Conservation (phyloP, 2,797 vertebrate species). For the Acanthopagrus latus region DNA sequence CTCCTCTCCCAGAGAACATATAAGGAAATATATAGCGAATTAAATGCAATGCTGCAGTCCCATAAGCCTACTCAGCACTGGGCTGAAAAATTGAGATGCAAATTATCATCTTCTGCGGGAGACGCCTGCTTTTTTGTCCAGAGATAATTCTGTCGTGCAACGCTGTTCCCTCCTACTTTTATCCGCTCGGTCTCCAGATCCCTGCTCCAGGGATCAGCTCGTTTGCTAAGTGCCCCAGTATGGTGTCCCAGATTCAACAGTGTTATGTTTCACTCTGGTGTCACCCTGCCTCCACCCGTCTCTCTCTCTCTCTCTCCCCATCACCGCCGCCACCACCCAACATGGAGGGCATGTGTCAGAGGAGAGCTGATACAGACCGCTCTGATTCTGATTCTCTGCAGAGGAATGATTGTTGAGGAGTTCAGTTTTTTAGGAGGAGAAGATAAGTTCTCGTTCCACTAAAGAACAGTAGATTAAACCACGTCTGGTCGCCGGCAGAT, state of each 20-base stretch:
- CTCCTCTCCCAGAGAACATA: slow-evolving; percentile 16
- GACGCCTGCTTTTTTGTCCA: slow-evolving; percentile 55
- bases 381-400: slow-evolving; percentile 7
- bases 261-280: slow-evolving; percentile 68
- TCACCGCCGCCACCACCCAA: slow-evolving; percentile 26
- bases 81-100: slow-evolving; percentile 62
- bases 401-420: neutral
- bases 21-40: slow-evolving; percentile 21
- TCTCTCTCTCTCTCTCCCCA: slow-evolving; percentile 11
- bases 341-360: slow-evolving; percentile 40
- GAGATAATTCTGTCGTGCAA: slow-evolving; percentile 60
- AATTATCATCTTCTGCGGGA: slow-evolving; percentile 55
- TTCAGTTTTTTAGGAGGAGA: too few relatives aligned
- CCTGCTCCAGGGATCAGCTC: slow-evolving; percentile 73
- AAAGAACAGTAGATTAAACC: neutral
- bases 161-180: slow-evolving; percentile 66
- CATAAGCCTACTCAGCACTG: slow-evolving; percentile 63
- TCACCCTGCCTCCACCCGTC: slow-evolving; percentile 49
- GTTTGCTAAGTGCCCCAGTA: slow-evolving; percentile 74
- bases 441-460: slow-evolving; percentile 4
- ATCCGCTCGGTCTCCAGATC: slow-evolving; percentile 70
- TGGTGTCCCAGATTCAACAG: slow-evolving; percentile 78
- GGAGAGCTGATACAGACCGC: slow-evolving; percentile 23
- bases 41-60: slow-evolving; percentile 32
- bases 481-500: neutral